Percentiles rank a stretch among this genome's conserved stretches.
These are phyloP conservation scores for Onthophagus sagittarius DNA, from an alignment of 2,888 invertebrate species.

Conservation along the genomic window DNA sequence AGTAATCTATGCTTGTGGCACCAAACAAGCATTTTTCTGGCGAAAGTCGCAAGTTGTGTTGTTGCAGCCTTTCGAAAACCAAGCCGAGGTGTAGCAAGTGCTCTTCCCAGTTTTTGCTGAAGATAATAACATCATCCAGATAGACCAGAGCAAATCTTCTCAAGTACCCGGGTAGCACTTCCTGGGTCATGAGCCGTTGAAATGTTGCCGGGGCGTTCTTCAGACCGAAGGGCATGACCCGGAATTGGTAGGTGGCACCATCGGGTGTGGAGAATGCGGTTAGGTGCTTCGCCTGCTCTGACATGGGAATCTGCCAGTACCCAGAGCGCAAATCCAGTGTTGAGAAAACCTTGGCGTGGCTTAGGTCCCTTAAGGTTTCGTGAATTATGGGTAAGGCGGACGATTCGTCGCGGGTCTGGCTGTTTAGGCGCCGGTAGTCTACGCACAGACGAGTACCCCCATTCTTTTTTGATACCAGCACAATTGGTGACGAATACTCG, in stretches of 20 bases:
- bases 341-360: constrained; percentile 33
- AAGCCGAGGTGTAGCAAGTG: constrained; percentile 27
- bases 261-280: constrained; percentile 36
- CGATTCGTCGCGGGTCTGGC: constrained; percentile 18
- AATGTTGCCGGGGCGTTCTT: constrained; percentile 34
- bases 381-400: constrained; percentile 30
- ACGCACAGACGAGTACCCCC: constrained; percentile 28
- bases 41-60: constrained; percentile 16
- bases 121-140: constrained; percentile 32
- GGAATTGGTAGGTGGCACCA: constrained; percentile 33
- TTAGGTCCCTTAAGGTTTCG: constrained; percentile 31
- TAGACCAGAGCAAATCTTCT: constrained; percentile 27
- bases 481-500: constrained; percentile 26
- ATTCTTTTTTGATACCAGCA: constrained; percentile 30
- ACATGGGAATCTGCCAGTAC: constrained; percentile 38
- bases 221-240: constrained; percentile 34
- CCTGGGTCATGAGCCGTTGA: constrained; percentile 32
- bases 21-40: constrained; percentile 21
- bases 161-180: constrained; percentile 28
- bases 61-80: constrained; percentile 26
- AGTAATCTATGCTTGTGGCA: constrained; percentile 6
- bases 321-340: constrained; percentile 35
- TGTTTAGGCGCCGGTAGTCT: constrained; percentile 30
- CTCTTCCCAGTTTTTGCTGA: constrained; percentile 24
- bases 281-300: constrained; percentile 22